Base-by-base conservation (phyloP, 2,888 invertebrate genomes). In the Dicroscelio sp. region DNA sequence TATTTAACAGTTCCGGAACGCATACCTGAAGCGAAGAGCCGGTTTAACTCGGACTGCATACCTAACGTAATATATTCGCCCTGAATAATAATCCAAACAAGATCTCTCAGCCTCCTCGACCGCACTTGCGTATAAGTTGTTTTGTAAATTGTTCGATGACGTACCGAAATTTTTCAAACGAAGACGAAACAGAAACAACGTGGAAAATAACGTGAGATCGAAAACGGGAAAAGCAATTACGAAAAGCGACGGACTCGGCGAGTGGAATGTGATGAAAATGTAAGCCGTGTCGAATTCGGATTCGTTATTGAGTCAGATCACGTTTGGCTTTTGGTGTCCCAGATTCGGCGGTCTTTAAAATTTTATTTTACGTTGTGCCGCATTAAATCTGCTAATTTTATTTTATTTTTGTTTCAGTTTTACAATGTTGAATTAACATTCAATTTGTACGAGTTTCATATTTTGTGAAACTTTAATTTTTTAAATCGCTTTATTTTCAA, bases 21-120 rank as follows among this genome's bases (percentile, higher is more conserved):
- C 91, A 92, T 92, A 90, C 92, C 83, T 86, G 88, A 86, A 89
- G 84, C 88, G 87, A 80, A 84, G 86, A 92, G 92, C 92, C 90
- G 92, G 90, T 92, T 90, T 90, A 88, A 90, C 88, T 89, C 52
- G 86, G 84, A 86, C 89, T 87, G 92, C 86, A 87, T 90, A 91
- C 90, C 91, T 90, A 93, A 92, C 86, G 92, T 92, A 93, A 89
- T 90, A 90, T 91, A 90, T 93, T 93, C 89, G 84, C 76, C 87
- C 88, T 87, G 92, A 90, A 92, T 94, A 93, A 94, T 95, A 91
- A 93, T 93, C 65, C 86, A 86, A 85, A 73, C 65, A 88, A 71
- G 86, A 94, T 90, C 84, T 90, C 55, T 52, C 78, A 86, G 88
- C 85, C 75, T 88, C 76, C 27, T 60, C 69, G n/a, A n/a, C 6